phyloP scores from a whole-genome alignment of 2,113 vertebrate genomes.

The Martes martes region DNA sequence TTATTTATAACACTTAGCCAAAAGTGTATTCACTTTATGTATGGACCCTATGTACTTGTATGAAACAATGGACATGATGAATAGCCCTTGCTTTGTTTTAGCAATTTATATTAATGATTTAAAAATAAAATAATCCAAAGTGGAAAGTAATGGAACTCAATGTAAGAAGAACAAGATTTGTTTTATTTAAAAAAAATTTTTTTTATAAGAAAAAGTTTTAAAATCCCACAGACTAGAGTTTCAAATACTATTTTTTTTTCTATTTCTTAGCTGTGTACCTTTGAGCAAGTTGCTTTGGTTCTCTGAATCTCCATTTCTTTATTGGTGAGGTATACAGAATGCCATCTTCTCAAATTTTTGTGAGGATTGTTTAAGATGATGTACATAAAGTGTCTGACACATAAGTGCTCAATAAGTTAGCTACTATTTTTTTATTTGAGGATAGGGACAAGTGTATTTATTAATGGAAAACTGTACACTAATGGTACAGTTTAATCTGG shows the following conservation, averaged over 20 bases:
- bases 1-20: not conserved
- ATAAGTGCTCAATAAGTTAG: not conserved
- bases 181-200: not conserved
- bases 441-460: not conserved
- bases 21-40: not conserved
- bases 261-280: not conserved
- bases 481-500: not conserved
- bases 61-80: not conserved
- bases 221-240: not conserved
- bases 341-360: not conserved
- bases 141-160: not conserved
- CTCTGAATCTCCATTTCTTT: constrained; percentile 27
- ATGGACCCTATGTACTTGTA: not conserved
- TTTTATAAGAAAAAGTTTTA: constrained; percentile 5
- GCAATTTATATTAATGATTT: not conserved
- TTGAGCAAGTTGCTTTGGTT: constrained; percentile 17
- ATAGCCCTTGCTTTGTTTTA: not conserved
- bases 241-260: not conserved
- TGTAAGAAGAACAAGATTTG: not conserved
- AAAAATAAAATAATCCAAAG: not conserved
- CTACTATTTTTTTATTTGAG: constrained; percentile 18
- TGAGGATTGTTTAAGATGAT: constrained; percentile 1
- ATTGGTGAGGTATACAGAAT: not conserved
- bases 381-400: not conserved
- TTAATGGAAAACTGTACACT: not conserved